phyloP scores from a whole-genome alignment of 2,113 vertebrate genomes.

The Nothobranchius furzeri region DNA sequence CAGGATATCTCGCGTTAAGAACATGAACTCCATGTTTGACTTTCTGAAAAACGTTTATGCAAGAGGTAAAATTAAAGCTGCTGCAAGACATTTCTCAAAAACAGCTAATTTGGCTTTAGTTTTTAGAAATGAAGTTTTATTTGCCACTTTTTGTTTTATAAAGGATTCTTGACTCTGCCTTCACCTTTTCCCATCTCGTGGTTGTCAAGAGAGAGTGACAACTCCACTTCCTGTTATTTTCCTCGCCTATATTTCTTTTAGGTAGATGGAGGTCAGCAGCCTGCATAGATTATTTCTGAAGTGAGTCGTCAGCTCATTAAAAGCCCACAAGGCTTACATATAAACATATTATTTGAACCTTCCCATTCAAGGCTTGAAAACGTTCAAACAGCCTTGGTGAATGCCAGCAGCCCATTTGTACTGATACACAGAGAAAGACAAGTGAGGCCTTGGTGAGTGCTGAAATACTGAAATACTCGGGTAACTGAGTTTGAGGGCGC shows the following conservation, averaged over 20 bases:
- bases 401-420: slow-evolving; percentile 29
- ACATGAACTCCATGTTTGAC: too few species aligned
- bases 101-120: too few species aligned
- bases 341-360: slow-evolving; percentile 13
- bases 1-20: neutral
- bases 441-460: slow-evolving; percentile 29
- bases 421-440: slow-evolving; percentile 8
- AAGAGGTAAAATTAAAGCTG: too few species aligned
- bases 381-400: neutral
- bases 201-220: neutral
- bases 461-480: slow-evolving; percentile 35
- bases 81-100: too few species aligned
- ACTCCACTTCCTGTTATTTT: slow-evolving; percentile 2
- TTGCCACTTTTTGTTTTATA: too few species aligned
- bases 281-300: neutral
- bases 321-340: slow-evolving; percentile 16
- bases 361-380: slow-evolving; percentile 9
- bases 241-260: neutral
- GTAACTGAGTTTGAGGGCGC: neutral
- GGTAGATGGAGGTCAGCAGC: slow-evolving; percentile 40
- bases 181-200: too few species aligned
- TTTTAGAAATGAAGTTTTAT: too few species aligned
- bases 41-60: too few species aligned
- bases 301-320: slow-evolving; percentile 24
- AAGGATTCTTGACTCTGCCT: too few species aligned